phyloP scores from a whole-genome alignment of 2,888 invertebrate genomes.

The Heliconius erato region DNA sequence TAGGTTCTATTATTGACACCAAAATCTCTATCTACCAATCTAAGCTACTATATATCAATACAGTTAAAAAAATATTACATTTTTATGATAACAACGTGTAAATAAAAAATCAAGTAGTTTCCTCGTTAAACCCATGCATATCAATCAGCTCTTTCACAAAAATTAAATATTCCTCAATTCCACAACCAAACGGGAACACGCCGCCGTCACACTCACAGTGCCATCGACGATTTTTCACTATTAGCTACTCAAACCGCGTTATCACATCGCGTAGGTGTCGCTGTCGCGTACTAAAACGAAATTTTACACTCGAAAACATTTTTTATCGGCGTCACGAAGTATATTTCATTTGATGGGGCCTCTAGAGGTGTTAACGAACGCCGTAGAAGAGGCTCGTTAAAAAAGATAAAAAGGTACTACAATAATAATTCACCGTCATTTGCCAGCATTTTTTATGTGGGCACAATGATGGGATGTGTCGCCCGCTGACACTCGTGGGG shows the following conservation, averaged over 20 bases:
- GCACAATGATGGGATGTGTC: constrained; percentile 29
- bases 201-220: neutral
- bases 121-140: neutral
- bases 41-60: no score
- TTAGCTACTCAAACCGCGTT: constrained; percentile 15
- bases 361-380: constrained; percentile 50
- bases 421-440: constrained; percentile 42
- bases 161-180: constrained; percentile 11
- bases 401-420: constrained; percentile 48
- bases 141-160: neutral
- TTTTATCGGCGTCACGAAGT: constrained; percentile 42
- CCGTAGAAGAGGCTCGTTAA: constrained; percentile 47
- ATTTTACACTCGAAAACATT: constrained; percentile 42
- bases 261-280: constrained; percentile 17
- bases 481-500: constrained; percentile 19
- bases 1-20: no score
- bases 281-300: constrained; percentile 21
- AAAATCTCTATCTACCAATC: no score
- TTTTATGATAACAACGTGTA: neutral
- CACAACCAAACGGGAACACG: neutral
- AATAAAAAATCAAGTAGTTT: neutral
- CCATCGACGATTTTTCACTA: constrained; percentile 19
- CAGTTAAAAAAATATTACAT: neutral
- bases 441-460: constrained; percentile 18
- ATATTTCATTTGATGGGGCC: constrained; percentile 40